Evolutionary conservation across 2,888 invertebrate genomes (phyloP), one percentile per base, ranked within the genome.

Genomic region (Cepaea hortensis): DNA sequence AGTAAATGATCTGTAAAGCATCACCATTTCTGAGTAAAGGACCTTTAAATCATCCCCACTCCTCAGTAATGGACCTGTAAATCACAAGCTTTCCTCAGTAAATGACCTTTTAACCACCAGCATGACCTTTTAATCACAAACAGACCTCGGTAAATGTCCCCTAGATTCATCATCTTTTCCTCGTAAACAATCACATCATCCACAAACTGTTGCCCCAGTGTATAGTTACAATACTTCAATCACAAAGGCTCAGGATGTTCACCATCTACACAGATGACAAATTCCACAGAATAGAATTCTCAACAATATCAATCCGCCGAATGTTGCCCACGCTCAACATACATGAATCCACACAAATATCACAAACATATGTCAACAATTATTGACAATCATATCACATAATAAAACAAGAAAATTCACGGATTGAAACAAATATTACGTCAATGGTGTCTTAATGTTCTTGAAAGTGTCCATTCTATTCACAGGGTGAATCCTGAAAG

Each of bases 321-420:
- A 5, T 23, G 55, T 61, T 61, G 61, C 23, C 79, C 23, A 15
- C 35, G 35, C 13, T 55, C 6, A 62, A 62, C 62, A 75, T 48
- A 5, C 15, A 75, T 9, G 9, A 20, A 75, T 48, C 75, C 48
- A 62, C 79, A 79, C 79, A 79, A 62, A 62, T 79, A 79, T 79
- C 79, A 79, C 79, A 79, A 79, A 62, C 35, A 18, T 79, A 62
- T 15, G 77, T n/a, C n/a, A 20, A 61, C 5, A 61, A 13, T 23
- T 77, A 61, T 61, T 35, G 61, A 79, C 79, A 79, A n/a, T 35
- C 79, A 62, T 79, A 79, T 79, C 79, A 79, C 79, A 79, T 62
- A 62, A 62, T 62, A 35, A 6, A 11, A n/a, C 4, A 61, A 79
- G 23, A 79, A 61, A 55, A 79, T 79, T 79, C 79, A 79, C 62